phyloP scores from a whole-genome alignment of 2,113 vertebrate species.

The Gorsachius goisagi region DNA sequence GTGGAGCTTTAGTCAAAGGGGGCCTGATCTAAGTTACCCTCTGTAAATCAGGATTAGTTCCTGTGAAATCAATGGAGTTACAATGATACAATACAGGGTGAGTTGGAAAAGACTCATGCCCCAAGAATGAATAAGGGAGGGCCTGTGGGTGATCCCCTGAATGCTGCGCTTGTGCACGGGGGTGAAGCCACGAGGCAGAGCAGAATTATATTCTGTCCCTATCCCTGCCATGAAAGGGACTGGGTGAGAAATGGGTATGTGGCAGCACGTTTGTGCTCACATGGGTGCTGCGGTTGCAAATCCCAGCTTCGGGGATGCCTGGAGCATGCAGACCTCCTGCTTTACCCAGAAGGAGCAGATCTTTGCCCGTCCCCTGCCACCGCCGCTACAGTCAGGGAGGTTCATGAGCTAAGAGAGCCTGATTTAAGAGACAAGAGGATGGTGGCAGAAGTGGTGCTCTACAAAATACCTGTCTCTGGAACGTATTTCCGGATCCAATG shows the following conservation, averaged over 20 bases:
- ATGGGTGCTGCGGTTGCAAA: neutral
- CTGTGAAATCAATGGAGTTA: slow-evolving; percentile 46
- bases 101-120: slow-evolving; percentile 15
- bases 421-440: neutral
- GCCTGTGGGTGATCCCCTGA: neutral
- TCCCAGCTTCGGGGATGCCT: neutral
- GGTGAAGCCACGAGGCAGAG: neutral
- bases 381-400: fast-evolving
- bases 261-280: neutral
- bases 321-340: neutral
- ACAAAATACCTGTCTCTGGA: neutral
- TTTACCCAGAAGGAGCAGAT: neutral
- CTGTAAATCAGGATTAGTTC: slow-evolving; percentile 66
- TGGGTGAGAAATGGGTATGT: neutral
- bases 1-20: slow-evolving; percentile 57
- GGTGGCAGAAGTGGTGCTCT: neutral
- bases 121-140: neutral
- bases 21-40: slow-evolving; percentile 53
- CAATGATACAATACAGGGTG: neutral
- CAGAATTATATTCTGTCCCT: neutral
- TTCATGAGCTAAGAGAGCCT: neutral
- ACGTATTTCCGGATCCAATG: neutral
- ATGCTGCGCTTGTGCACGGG: neutral
- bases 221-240: fast-evolving
- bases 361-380: neutral